Percentiles rank a stretch among this genome's conserved stretches.
Conservation (phyloP, 2,797 vertebrate species). For the Oophaga sylvatica region DNA sequence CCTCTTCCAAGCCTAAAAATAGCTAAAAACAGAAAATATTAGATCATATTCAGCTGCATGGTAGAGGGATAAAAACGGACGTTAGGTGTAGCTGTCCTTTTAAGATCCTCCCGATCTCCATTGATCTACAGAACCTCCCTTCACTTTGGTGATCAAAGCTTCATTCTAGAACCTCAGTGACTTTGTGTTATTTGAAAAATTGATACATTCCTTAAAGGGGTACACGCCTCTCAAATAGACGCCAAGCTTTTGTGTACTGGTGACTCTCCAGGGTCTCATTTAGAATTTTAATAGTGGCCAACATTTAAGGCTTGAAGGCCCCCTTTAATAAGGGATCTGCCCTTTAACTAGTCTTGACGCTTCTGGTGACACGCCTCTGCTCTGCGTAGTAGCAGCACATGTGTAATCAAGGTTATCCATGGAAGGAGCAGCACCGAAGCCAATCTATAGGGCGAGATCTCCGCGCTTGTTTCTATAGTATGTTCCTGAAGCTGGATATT, state of each 20-base stretch:
- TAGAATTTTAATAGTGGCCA: accelerated
- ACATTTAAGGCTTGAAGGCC: background rate
- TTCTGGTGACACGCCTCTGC: background rate
- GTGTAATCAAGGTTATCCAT: background rate
- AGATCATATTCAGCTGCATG: no score
- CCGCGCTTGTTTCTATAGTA: background rate
- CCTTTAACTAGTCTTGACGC: background rate
- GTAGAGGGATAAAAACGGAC: no score
- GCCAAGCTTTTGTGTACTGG: background rate
- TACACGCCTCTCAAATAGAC: background rate
- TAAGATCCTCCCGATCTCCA: background rate
- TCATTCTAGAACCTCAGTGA: background rate
- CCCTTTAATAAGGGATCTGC: background rate
- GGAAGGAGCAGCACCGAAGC: background rate
- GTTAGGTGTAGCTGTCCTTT: background rate
- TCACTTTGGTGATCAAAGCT: background rate
- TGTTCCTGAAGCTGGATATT: background rate
- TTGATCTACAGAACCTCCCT: background rate
- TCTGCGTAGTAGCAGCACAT: background rate
- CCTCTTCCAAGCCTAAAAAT: background rate
- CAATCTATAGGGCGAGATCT: background rate
- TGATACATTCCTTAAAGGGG: background rate
- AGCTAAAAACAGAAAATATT: background rate
- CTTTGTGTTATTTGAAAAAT: background rate
- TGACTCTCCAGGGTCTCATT: background rate